These are phyloP conservation scores for Carcinoscorpius rotundicauda DNA, from an alignment of 1,140 invertebrate genomes.

Conservation along the genomic window DNA sequence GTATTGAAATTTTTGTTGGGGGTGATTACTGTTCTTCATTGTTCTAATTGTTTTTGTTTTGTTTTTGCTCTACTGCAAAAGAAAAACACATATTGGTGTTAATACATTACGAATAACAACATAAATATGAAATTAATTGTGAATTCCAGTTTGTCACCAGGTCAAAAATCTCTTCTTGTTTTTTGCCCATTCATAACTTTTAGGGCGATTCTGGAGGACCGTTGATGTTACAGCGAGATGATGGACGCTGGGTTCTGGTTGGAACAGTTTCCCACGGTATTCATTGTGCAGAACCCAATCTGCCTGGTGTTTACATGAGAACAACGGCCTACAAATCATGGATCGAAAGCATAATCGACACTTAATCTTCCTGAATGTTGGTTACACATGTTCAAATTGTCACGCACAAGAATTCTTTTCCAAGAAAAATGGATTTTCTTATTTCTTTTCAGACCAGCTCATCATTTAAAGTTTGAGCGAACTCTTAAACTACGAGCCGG, in stretches of 20 bases:
- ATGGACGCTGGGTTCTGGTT: slow-evolving; percentile 75
- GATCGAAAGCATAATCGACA: slow-evolving; percentile 38
- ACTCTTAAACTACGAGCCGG: too few relatives aligned
- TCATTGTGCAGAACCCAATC: slow-evolving; percentile 77
- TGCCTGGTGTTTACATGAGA: slow-evolving; percentile 73
- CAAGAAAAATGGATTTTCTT: too few relatives aligned
- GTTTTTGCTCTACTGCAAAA: not conserved
- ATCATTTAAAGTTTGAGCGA: too few relatives aligned
- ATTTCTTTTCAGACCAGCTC: too few relatives aligned
- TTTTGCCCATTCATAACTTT: not conserved
- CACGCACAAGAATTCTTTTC: too few relatives aligned
- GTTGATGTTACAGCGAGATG: slow-evolving; percentile 62
- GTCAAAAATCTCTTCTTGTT: not conserved
- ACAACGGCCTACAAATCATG: slow-evolving; percentile 82
- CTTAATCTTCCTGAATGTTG: not conserved
- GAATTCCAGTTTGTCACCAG: not conserved
- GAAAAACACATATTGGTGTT: not conserved
- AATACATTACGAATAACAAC: not conserved
- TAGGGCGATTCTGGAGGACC: slow-evolving; percentile 88
- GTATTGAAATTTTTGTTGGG: not conserved
- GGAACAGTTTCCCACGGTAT: slow-evolving; percentile 93
- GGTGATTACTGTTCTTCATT: too few relatives aligned
- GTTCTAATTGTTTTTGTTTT: not conserved
- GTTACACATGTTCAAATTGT: too few relatives aligned
- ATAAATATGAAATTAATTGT: not conserved